Base-by-base conservation (phyloP, 1,140 invertebrate genomes). In the Drosophila bocqueti region DNA sequence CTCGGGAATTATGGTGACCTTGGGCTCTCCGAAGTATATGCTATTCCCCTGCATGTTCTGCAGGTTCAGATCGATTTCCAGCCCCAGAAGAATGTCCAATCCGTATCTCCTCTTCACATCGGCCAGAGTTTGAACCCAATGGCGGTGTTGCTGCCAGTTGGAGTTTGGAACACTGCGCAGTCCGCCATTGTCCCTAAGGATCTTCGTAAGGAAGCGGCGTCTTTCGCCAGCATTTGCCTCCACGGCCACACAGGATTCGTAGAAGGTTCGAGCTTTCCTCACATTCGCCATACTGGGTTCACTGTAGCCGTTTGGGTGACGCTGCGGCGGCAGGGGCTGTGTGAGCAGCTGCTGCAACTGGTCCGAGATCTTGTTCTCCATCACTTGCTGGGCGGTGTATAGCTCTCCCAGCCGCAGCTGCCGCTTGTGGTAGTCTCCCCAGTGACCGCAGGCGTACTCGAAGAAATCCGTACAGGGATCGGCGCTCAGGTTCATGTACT, bases 401-500 rank as follows among this genome's bases (percentile, higher is more conserved):
- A 86, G 31, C 26, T 78, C 69, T 0, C 45, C 71, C 9, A 59
- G 52, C 13, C 72, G 85, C 36, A 77, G 57, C 7, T 75, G 79
- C 2, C 71, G 75, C 26, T 31, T 68, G n/a, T 82, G 81, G 34
- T 72, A 59, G 1, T 59, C 42, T 0, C 49, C 97, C 96, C 91
- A 96, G 97, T 87, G 72, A 11, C 87, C 87, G 21, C 87, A 91
- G 38, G 87, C 87, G 29, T 81, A 91, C 26, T 97, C 95, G 92
- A 98, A 98, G 92, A 98, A 99, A 92, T 99, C 97, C 3, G 96
- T 93, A 92, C 98, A 99, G 2, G 98, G 98, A 93, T 98, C 95
- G 1, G 94, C 95, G 31, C 92, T 94, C 3, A 89, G 92, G 81
- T 98, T 96, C 96, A 98, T 97, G 79, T 96, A 96, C 73, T 95